Base-by-base conservation (phyloP, 1,140 invertebrate species). In the Diorhabda sublineata region DNA sequence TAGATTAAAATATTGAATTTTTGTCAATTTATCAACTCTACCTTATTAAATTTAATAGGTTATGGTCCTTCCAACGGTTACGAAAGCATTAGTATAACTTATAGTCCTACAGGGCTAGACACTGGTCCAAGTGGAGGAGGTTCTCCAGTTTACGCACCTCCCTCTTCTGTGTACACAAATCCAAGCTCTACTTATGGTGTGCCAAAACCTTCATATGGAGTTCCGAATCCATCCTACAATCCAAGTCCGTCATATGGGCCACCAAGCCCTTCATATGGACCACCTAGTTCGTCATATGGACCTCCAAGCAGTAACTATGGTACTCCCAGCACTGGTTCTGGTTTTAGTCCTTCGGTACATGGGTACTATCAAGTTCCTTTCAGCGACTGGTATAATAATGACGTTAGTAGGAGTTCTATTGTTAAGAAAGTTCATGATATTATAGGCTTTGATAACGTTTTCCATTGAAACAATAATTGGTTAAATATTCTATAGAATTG, bases 21-120 rank as follows among this genome's bases (percentile, higher is more conserved):
- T 26, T 26, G 26, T 26, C 26, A 26, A 26, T 26, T 26, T 26
- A 26, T 26, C 26, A 26, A 26, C 26, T 26, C 1, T 26, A 26
- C 0, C 26, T 26, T 1, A 26, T 26, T 26, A 26, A 26, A 26
- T 26, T 26, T 26, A 26, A 42, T 61, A 70, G 77, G 74, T 8
- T 80, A 80, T 71, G 79, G 79, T 3, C 77, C 77, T 42, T 76
- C 76, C 6, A 79, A 75, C 65, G 77, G 77, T 6, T 76, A 79
- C 63, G 79, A 79, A 58, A 68, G 78, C 11, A 72, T 80, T 45
- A 79, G 77, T 45, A 76, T 80, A 43, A 80, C 79, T 41, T 78
- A 79, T 58, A 74, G 73, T 8, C 78, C 78, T 58, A 45, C 65
- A 44, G 58, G 42, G 9, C 64, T 63, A 45, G 58, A 43, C 5